phyloP scores from a whole-genome alignment of 2,888 invertebrate genomes.

The Holacanthella duospinosa region DNA sequence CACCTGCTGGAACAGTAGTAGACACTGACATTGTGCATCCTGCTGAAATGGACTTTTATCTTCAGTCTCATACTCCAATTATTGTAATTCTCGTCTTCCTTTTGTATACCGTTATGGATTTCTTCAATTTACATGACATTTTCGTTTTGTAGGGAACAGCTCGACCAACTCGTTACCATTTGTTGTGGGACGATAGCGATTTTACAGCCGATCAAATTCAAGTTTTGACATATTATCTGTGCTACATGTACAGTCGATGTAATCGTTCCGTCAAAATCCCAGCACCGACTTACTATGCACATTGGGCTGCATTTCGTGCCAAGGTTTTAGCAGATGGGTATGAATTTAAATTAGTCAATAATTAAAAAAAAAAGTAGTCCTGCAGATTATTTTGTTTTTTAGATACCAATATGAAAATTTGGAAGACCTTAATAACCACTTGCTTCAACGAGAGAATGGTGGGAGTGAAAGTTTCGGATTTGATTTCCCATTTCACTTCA shows the following conservation, averaged over 20 bases:
- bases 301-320: slow-evolving; percentile 19
- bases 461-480: background rate
- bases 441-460: background rate
- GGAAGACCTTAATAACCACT: background rate
- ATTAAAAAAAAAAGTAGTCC: background rate
- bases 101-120: slow-evolving; percentile 15
- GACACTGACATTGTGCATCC: slow-evolving; percentile 46
- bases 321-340: slow-evolving; percentile 17
- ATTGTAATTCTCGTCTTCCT: too few relatives aligned
- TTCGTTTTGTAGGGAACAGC: slow-evolving; percentile 39
- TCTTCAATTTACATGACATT: slow-evolving; percentile 23
- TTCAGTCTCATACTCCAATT: slow-evolving; percentile 41
- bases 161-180: slow-evolving; percentile 53
- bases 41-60: slow-evolving; percentile 46
- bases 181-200: slow-evolving; percentile 64
- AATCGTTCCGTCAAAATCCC: slow-evolving; percentile 46
- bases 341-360: background rate
- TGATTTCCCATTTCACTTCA: background rate
- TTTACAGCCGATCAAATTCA: slow-evolving; percentile 64
- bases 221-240: slow-evolving; percentile 66
- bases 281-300: slow-evolving; percentile 14
- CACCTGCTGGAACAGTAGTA: slow-evolving; percentile 47
- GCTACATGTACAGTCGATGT: slow-evolving; percentile 75
- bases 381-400: background rate
- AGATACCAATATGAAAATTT: background rate